Base-by-base conservation (phyloP, 2,888 invertebrate species). In the Caenorhabditis zanzibari region DNA sequence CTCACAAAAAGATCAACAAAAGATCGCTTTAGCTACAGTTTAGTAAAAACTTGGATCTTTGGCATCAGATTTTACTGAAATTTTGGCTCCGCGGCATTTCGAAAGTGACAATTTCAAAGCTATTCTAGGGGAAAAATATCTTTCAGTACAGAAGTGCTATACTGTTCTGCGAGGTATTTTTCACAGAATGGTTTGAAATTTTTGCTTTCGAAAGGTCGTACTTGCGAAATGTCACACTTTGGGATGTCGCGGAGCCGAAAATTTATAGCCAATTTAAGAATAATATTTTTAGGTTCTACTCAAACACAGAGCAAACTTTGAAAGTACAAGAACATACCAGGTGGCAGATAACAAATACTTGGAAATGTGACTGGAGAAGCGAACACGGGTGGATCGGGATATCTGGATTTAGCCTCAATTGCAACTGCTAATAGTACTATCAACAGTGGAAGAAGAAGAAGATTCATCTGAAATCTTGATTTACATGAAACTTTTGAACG, bases 321-420 rank as follows among this genome's bases (percentile, higher is more conserved):
- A 32, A 32, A 32, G 4, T 32, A 4, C 32, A 32, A 32, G 4
- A 38, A 61, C 38, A 41, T 24, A 61, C 86, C 86, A 66, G 88
- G 86, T 24, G 91, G 91, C 52, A 91, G 74, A 75, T 91, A 91
- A 72, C 91, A 91, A 47, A 90, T 84, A 69, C 88, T 88, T 12
- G 91, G 91, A 80, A 88, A 91, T 59, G 89, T 88, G 52, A 83
- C 77, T 7, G 89, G 87, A 10, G 88, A 85, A 28, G 88, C 86
- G 77, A 91, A 91, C n/a, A 90, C 82, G 4, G 91, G 91, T 16
- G 91, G 90, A 76, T 86, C 88, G n/a, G 91, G 90, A 52, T 75
- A 81, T 49, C 82, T 49, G 19, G 85, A 81, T 44, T 73, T 76
- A n/a, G 80, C 72, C 7, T 44, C 61, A 1, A 52, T 52, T 0